Base-by-base conservation (phyloP, 2,888 invertebrate genomes). In the Boloria selene region DNA sequence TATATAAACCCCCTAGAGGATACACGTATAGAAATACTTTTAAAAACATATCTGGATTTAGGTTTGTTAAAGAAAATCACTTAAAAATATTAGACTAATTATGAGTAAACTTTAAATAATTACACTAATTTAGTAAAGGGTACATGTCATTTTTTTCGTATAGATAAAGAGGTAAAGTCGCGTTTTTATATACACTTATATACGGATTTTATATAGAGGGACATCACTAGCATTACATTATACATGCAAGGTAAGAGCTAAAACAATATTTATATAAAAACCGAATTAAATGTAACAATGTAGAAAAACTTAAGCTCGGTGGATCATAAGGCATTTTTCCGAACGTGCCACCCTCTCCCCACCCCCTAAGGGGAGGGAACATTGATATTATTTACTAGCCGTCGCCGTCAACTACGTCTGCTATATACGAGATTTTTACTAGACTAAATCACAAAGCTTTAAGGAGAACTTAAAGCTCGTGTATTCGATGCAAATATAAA, bases 271-370 rank as follows among this genome's bases (percentile, higher is more conserved):
- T 64, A 64, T 67, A 61, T 63, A 64, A 58, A 38, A 59, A 58
- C 61, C 67, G 58, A 65, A 70, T 65, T 68, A 70, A 66, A 70
- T 66, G 58, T 64, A 70, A 70, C 70, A 68, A 67, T 64, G 67
- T 70, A 68, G 60, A 66, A 70, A 85, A 87, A 83, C 84, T 86
- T 82, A 75, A 82, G 79, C 78, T 72, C 73, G 78, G 75, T 75
- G 85, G 86, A 86, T 89, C 89, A 88, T 88, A 89, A 90, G 90
- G 91, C 89, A 91, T 91, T 91, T 91, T 91, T 91, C 89, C 88
- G 88, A 88, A 88, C 90, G 90, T 84, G 87, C 86, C 88, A 79
- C 83, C 77, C 75, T 70, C 68, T 70, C 69, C 73, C 74, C 77
- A 69, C 71, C 68, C 79, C 75, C 69, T 58, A 62, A 62, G 56